These are phyloP conservation scores for Drosophila multiciliata DNA, from an alignment of 2,888 invertebrate species.

Conservation along the genomic window DNA sequence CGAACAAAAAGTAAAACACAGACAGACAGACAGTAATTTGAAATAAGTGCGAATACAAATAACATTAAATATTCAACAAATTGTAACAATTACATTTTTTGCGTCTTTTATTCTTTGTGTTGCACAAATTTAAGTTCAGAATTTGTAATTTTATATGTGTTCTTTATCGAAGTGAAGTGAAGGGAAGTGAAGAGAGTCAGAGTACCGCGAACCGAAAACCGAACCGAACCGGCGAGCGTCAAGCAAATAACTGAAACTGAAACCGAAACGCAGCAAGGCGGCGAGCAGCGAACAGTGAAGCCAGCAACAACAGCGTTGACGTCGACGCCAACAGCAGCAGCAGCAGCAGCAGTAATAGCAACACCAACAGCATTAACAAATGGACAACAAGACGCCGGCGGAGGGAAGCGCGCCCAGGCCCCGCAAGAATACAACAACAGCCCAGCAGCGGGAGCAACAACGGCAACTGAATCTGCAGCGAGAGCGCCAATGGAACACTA, in stretches of 20 bases:
- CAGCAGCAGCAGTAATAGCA: conserved; percentile 14
- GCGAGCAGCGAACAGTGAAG: conserved; percentile 24
- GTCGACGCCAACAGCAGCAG: conserved; percentile 12
- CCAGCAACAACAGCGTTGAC: conserved; percentile 24
- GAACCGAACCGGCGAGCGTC: conserved; percentile 79
- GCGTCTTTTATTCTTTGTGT: background rate
- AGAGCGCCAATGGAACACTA: conserved; percentile 20
- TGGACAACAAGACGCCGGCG: conserved; percentile 13
- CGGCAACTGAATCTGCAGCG: background rate
- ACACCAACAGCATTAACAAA: conserved; percentile 13
- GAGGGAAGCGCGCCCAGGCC: conserved; percentile 49
- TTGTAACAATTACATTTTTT: conserved; percentile 29
- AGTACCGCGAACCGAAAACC: conserved; percentile 33
- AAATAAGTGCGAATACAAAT: conserved; percentile 13
- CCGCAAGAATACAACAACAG: conserved; percentile 17
- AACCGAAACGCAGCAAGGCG: conserved; percentile 48
- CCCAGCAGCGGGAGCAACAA: conserved; percentile 3
- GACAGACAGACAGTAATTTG: background rate
- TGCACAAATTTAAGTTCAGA: conserved; percentile 59
- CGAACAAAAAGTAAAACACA: conserved; percentile 1
- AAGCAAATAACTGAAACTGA: conserved; percentile 77
- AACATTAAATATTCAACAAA: conserved; percentile 29
- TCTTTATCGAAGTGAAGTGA: conserved; percentile 4
- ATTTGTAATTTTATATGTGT: conserved; percentile 1
- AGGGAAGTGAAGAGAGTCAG: conserved; percentile 4